phyloP scores from a whole-genome alignment of 2,888 invertebrate species.

The Campaea margaritaria region DNA sequence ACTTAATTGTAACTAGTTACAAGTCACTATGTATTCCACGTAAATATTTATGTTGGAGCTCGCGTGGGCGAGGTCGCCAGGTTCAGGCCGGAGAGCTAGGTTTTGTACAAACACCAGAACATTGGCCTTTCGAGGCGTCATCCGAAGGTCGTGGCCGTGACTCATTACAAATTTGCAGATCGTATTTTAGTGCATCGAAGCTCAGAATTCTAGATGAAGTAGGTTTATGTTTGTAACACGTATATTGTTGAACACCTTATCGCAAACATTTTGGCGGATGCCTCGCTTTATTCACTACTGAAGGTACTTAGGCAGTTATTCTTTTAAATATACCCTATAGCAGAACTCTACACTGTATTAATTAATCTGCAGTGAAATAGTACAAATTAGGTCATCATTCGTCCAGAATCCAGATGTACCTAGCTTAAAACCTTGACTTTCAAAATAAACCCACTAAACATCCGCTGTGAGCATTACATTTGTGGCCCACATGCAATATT shows the following conservation, averaged over 20 bases:
- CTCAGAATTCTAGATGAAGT: too few relatives aligned
- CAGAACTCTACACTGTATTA: too few relatives aligned
- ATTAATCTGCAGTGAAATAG: not conserved
- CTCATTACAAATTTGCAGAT: conserved; percentile 39
- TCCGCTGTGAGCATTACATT: conserved; percentile 6
- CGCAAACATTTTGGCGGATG: too few relatives aligned
- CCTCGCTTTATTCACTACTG: not conserved
- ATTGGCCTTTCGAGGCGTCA: conserved; percentile 64
- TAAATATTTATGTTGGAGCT: conserved; percentile 35
- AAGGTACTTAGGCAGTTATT: not conserved
- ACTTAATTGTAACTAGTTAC: conserved; percentile 7
- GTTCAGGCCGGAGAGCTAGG: conserved; percentile 51
- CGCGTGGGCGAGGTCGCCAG: conserved; percentile 57
- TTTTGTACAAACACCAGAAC: conserved; percentile 61
- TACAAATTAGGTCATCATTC: not conserved
- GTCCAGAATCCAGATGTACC: not conserved
- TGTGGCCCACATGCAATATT: conserved; percentile 27
- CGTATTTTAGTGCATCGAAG: conserved; percentile 15
- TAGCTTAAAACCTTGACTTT: not conserved
- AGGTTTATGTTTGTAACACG: not conserved
- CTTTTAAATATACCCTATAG: too few relatives aligned
- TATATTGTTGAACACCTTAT: too few relatives aligned
- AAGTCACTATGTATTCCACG: conserved; percentile 25
- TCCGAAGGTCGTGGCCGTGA: conserved; percentile 58
- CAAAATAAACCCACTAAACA: not conserved